A percentile compares a stretch with the other conserved stretches of the same genome.
Evolutionary conservation across 2,888 invertebrate genomes (phyloP).

Genomic region (Epistrophe eligans): DNA sequence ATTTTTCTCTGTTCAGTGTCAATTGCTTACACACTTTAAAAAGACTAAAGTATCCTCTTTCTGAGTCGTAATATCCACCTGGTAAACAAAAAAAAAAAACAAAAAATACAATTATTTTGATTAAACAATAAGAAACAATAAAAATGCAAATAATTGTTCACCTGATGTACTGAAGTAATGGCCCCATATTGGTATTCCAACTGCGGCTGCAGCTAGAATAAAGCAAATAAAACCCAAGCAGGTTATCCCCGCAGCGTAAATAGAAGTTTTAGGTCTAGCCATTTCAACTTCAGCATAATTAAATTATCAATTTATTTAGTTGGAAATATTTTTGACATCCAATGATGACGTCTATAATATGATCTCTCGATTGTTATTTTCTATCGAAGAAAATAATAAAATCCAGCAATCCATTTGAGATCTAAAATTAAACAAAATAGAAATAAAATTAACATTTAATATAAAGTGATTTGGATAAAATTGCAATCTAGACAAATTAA

Average conservation of each 20-base stretch:
- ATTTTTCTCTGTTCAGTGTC: conserved; percentile 92
- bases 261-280: conserved; percentile 83
- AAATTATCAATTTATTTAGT: conserved; percentile 48
- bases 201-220: conserved; percentile 92
- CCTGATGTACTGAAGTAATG: conserved; percentile 88
- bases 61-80: conserved; percentile 88
- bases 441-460: not conserved
- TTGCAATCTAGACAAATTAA: no score
- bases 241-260: conserved; percentile 84
- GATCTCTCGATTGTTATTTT: conserved; percentile 41
- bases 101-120: not conserved
- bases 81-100: not conserved
- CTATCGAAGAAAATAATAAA: conserved; percentile 25
- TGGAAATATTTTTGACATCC: conserved; percentile 6
- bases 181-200: conserved; percentile 94
- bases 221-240: conserved; percentile 90
- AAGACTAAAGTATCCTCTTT: conserved; percentile 94
- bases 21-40: conserved; percentile 94
- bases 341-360: conserved; percentile 7
- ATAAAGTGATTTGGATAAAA: not conserved
- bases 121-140: not conserved
- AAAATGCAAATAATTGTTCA: conserved; percentile 81
- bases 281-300: conserved; percentile 82
- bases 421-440: conserved; percentile 11
- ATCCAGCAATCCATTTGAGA: conserved; percentile 32